phyloP scores from a whole-genome alignment of 2,888 invertebrate species.

The Cerceris rybyensis region DNA sequence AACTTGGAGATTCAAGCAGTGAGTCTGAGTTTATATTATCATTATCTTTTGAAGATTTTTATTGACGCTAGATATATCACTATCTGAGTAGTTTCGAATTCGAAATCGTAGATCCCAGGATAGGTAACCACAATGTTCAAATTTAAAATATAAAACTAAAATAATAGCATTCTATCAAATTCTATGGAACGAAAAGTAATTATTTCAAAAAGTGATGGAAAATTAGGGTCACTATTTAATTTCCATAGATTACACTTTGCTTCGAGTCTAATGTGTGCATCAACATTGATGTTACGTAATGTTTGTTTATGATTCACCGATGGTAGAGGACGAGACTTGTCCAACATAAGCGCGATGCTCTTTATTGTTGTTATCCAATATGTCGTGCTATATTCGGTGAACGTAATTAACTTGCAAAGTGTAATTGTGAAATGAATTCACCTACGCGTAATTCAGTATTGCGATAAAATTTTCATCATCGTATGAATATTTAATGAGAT shows the following conservation, averaged over 20 bases:
- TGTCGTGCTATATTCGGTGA: constrained; percentile 34
- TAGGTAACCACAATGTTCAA: too few species aligned
- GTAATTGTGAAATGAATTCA: constrained; percentile 14
- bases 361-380: constrained; percentile 57
- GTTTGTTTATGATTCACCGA: constrained; percentile 18
- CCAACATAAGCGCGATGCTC: constrained; percentile 15
- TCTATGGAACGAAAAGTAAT: too few species aligned
- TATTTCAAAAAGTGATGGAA: not conserved
- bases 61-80: too few species aligned
- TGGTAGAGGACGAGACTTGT: not conserved
- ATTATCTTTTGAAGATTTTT: too few species aligned
- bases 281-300: constrained; percentile 21
- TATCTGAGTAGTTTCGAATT: too few species aligned
- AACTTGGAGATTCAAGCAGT: too few species aligned
- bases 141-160: too few species aligned
- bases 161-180: too few species aligned
- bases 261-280: constrained; percentile 22
- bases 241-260: not conserved
- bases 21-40: too few species aligned
- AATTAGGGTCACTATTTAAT: not conserved
- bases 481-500: not conserved
- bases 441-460: constrained; percentile 7
- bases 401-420: constrained; percentile 24
- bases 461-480: not conserved
- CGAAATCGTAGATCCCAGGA: too few species aligned